Conservation (phyloP, 1,140 invertebrate genomes). For the Venustaconcha ellipsiformis region DNA sequence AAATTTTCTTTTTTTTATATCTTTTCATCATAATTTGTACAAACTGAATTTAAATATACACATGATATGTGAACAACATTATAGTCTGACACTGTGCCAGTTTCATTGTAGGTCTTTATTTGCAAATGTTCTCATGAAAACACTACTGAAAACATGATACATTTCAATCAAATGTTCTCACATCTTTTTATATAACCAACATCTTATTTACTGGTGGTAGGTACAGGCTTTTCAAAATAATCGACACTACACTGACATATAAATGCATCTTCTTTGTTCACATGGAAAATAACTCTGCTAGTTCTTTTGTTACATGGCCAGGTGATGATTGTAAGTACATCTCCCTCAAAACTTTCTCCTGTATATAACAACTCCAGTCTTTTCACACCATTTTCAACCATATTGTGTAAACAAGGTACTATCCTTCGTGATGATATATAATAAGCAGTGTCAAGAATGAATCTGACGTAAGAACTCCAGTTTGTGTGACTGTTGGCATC, state of each 20-base stretch:
- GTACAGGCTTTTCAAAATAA: conserved; percentile 12
- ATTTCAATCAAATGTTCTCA: too few species aligned
- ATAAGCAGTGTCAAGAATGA: conserved; percentile 28
- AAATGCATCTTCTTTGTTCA: conserved; percentile 31
- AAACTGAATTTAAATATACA: too few species aligned
- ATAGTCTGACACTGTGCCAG: too few species aligned
- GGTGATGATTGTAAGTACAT: conserved; percentile 17
- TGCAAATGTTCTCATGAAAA: too few species aligned
- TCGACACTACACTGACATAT: conserved; percentile 36
- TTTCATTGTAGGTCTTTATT: too few species aligned
- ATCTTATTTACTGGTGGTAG: too few species aligned
- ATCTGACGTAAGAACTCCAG: conserved; percentile 34
- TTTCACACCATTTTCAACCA: conserved; percentile 23
- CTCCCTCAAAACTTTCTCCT: conserved; percentile 28
- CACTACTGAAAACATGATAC: too few species aligned
- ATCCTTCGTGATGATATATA: conserved; percentile 12
- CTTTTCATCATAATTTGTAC: too few species aligned
- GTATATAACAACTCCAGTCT: conserved; percentile 27
- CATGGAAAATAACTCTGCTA: conserved; percentile 29
- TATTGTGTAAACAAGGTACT: conserved; percentile 26
- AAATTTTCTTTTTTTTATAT: too few species aligned
- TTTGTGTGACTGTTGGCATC: conserved; percentile 36
- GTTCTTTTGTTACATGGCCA: conserved; percentile 19
- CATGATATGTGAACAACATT: too few species aligned
- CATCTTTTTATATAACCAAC: too few species aligned